Evolutionary conservation across 92 coral and sea anemone species (phyloP), one percentile per base, ranked within the genome.

Genomic region (Zoanthus gigantus): DNA sequence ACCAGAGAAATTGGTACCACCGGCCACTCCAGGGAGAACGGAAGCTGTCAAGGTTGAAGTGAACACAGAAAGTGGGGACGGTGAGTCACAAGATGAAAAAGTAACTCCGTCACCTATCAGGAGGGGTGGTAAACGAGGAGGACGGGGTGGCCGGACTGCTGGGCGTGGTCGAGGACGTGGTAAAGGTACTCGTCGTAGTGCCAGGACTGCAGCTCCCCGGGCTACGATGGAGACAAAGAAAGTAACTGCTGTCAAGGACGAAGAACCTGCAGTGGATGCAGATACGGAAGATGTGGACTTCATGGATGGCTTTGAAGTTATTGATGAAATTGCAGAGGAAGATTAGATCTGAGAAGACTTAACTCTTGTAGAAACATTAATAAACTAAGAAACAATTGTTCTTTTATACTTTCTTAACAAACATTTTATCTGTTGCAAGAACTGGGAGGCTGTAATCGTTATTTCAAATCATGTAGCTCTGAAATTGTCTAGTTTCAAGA

Each of bases 241-340:
- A 75, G 90, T 31, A 76, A 66, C 1, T 3, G 65, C 56, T 54
- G 91, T 66, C 77, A 86, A 81, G 56, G 81, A 37, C 6, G 84
- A 89, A 56, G 92, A 46, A 6, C 88, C 77, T 0, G 91, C 57
- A 32, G 85, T 69, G 9, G 91, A 72, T 17, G 76, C 77, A 32
- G 79, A 71, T 11, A 85, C 79, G n/a, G 94, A 89, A 29, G 94
- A 95, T 72, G 65, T 88, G 72, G 76, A 72, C 56, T 93, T 92
- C 30, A 94, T 97, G 94, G 99, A 95, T 42, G 96, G 99, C 14
- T 97, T 91, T 90, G 98, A 97, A 86, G 93, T 97, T 32, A 95
- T 97, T 29, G 99, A 97, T 83, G 99, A 97, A 77, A 87, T 95
- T 7, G 94, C 76, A 8, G 99, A 92, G 86, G 98, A 92, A 13